Evolutionary conservation across 1,140 invertebrate genomes (phyloP), one percentile per base, ranked within the genome.

Genomic region (Globodera rostochiensis): DNA sequence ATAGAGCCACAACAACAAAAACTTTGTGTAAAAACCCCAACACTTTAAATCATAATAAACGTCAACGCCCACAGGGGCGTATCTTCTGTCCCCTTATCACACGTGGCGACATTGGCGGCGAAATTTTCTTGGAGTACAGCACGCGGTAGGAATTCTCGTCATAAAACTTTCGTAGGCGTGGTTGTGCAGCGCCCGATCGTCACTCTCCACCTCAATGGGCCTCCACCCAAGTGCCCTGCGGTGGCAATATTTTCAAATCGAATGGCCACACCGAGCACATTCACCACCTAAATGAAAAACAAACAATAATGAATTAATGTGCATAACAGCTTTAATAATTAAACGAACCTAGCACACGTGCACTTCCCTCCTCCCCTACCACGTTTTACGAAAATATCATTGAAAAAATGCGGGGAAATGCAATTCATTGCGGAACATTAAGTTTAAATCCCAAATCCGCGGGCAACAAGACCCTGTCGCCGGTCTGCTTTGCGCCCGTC

Each of bases 31-130:
- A 36, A 36, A 36, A n/a, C n/a, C n/a, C 25, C 25, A 36, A 36
- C 25, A 36, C 25, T 36, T 36, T 36, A 2, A 36, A 36, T 2
- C 25, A 36, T 0, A 36, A 36, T 36, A 36, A 36, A 36, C 25
- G 25, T 36, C 25, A 36, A 36, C 25, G 25, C 25, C 25, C 25
- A 36, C 25, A 36, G 25, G 25, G 25, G 25, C 25, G 25, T 36
- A 36, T 36, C 53, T 19, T 75, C 47, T 6, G 15, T 19, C 4
- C 74, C 74, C 19, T 53, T 53, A 46, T 47, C 66, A 75, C 74
- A 36, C 74, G 74, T 7, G 74, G 50, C 46, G 74, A 75, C 74
- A 75, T 75, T 36, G 66, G 46, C 19, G 74, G 74, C 4, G 53
- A 57, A 25, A 75, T 75, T 53, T 75, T 75, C 6, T 75, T 19